These are phyloP conservation scores for Sylvicola cinctus DNA, from an alignment of 2,888 invertebrate genomes.

Conservation along the genomic window DNA sequence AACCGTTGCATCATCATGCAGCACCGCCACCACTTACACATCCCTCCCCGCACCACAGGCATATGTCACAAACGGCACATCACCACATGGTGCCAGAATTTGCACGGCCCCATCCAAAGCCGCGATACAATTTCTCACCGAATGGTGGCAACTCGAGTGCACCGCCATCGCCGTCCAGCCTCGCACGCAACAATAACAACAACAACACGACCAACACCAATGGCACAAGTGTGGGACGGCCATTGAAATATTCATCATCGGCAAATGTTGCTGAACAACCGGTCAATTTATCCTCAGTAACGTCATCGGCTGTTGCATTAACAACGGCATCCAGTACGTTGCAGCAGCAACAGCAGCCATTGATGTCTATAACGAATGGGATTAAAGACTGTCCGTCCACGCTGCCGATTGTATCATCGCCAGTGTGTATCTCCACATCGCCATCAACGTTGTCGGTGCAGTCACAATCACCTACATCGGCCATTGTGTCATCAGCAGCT, in stretches of 20 bases:
- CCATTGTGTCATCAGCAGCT: no score
- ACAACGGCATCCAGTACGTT: not conserved
- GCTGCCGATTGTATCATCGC: no score
- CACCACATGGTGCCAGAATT: constrained; percentile 10
- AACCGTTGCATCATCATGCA: not conserved
- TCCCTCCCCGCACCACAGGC: constrained; percentile 3
- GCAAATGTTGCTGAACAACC: not conserved
- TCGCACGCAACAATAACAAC: not conserved
- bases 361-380: no score
- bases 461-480: not conserved
- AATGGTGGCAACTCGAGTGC: not conserved
- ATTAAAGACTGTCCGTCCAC: no score
- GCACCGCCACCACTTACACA: constrained; percentile 3
- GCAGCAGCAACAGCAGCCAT: no score
- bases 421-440: no score
- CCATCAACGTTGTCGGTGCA: not conserved
- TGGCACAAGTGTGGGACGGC: not conserved
- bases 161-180: not conserved
- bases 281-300: not conserved
- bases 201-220: not conserved
- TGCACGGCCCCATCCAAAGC: constrained; percentile 15
- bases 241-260: no score
- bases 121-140: constrained; percentile 7
- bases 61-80: constrained; percentile 2
- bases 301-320: not conserved